Evolutionary conservation across 1,140 invertebrate species (phyloP).

Genomic region (Temnothorax curvispinosus): DNA sequence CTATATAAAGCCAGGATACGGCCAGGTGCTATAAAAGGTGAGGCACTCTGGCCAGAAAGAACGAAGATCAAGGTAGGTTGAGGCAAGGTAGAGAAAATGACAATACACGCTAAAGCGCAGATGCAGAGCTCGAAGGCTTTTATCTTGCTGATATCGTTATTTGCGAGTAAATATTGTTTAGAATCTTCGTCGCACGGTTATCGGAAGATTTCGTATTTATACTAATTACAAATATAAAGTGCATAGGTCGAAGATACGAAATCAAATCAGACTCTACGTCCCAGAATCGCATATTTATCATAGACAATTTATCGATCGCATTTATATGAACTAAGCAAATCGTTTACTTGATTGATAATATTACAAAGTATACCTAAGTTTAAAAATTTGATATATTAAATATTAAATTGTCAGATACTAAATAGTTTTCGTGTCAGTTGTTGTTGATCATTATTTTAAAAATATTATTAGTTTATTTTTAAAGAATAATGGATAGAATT

Average conservation of each 20-base stretch:
- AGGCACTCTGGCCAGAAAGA: too few species aligned
- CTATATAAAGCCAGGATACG: too few species aligned
- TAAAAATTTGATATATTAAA: too few species aligned
- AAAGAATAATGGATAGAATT: too few species aligned
- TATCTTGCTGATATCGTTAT: slow-evolving; percentile 3
- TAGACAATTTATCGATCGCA: not conserved
- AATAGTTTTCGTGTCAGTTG: too few species aligned
- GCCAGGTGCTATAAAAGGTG: too few species aligned
- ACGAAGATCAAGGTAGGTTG: too few species aligned
- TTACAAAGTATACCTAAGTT: too few species aligned
- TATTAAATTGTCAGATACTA: too few species aligned
- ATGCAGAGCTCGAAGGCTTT: not conserved
- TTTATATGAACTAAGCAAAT: not conserved
- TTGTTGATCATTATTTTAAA: too few species aligned
- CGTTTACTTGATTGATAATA: not conserved
- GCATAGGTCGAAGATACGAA: not conserved
- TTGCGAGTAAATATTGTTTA: not conserved
- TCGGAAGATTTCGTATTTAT: not conserved
- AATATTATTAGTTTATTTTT: too few species aligned
- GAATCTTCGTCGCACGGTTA: not conserved
- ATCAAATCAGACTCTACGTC: not conserved
- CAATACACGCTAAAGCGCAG: not conserved
- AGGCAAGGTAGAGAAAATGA: not conserved
- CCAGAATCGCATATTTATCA: not conserved
- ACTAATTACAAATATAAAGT: not conserved